These are phyloP conservation scores for Drosophila formosana DNA, from an alignment of 2,888 invertebrate species.

Conservation along the genomic window DNA sequence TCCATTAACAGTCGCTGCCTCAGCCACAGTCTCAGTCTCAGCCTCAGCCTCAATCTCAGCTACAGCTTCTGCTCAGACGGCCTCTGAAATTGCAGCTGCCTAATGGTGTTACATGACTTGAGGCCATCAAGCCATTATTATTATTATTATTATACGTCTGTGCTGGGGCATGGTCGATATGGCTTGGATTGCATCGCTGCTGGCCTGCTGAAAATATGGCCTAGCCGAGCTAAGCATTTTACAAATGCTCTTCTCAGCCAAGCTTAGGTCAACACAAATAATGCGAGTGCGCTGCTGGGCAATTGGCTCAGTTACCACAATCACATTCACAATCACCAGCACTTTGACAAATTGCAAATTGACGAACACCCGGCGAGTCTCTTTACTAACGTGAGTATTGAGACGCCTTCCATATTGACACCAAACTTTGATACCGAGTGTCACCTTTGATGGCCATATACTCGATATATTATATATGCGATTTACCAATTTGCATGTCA, in stretches of 20 bases:
- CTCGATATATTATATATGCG: not conserved
- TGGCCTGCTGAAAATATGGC: slow-evolving; percentile 23
- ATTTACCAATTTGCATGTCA: slow-evolving; percentile 49
- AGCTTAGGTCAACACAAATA: slow-evolving; percentile 26
- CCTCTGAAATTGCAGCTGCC: slow-evolving; percentile 28
- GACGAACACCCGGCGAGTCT: slow-evolving; percentile 17
- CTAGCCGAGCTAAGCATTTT: slow-evolving; percentile 32
- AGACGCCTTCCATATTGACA: slow-evolving; percentile 8
- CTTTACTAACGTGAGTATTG: not conserved
- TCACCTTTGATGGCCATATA: slow-evolving; percentile 9
- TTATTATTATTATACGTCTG: slow-evolving; percentile 47
- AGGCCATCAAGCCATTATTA: slow-evolving; percentile 55
- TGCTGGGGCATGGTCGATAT: slow-evolving; percentile 4
- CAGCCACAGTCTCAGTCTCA: slow-evolving; percentile 22
- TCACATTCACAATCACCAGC: slow-evolving; percentile 4
- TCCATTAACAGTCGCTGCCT: slow-evolving; percentile 62
- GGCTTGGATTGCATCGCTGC: slow-evolving; percentile 15
- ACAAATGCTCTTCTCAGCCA: slow-evolving; percentile 29
- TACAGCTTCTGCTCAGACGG: slow-evolving; percentile 11
- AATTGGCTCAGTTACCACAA: slow-evolving; percentile 33
- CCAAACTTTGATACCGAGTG: slow-evolving; percentile 6
- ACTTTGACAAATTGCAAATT: slow-evolving; percentile 49
- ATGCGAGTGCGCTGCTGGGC: slow-evolving; percentile 26
- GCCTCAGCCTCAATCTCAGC: slow-evolving; percentile 3
- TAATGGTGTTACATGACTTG: slow-evolving; percentile 73